Percentiles rank a stretch among this genome's conserved stretches.
These are phyloP conservation scores for Gallinago paraguaiae DNA, from an alignment of 2,113 vertebrate genomes.

Conservation along the genomic window DNA sequence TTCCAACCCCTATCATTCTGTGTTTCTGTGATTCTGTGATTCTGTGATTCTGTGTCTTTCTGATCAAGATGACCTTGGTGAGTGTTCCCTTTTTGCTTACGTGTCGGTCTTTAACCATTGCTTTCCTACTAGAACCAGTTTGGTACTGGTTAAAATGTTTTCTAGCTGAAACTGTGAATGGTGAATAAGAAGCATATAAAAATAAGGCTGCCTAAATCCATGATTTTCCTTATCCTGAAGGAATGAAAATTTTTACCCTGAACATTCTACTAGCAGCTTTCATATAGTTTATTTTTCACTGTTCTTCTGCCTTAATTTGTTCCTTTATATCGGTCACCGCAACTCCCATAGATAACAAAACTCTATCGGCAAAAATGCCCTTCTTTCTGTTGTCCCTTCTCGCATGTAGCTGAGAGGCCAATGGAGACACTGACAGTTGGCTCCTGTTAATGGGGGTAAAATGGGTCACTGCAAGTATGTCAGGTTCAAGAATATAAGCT, in stretches of 20 bases:
- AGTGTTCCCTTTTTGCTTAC: background rate
- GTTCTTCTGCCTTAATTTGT: background rate
- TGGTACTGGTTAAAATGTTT: background rate
- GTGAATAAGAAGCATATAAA: background rate
- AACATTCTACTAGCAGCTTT: background rate
- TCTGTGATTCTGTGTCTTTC: background rate
- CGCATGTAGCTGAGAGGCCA: background rate
- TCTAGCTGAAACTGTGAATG: background rate
- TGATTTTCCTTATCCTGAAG: background rate
- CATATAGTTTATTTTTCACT: background rate
- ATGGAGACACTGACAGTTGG: background rate
- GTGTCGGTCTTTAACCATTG: background rate
- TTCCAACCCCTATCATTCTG: background rate
- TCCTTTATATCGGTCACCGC: background rate
- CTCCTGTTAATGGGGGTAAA: background rate
- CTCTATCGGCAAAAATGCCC: background rate
- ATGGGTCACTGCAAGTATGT: background rate
- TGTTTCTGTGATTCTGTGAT: background rate
- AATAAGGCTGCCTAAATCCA: background rate
- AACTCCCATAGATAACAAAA: background rate
- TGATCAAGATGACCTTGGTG: background rate
- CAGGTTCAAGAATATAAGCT: background rate
- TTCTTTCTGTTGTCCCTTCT: background rate
- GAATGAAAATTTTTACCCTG: background rate
- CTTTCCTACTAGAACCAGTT: background rate